Percentiles rank a stretch among this genome's conserved stretches.
These are phyloP conservation scores for Tuta absoluta DNA, from an alignment of 2,888 invertebrate genomes.

Conservation along the genomic window DNA sequence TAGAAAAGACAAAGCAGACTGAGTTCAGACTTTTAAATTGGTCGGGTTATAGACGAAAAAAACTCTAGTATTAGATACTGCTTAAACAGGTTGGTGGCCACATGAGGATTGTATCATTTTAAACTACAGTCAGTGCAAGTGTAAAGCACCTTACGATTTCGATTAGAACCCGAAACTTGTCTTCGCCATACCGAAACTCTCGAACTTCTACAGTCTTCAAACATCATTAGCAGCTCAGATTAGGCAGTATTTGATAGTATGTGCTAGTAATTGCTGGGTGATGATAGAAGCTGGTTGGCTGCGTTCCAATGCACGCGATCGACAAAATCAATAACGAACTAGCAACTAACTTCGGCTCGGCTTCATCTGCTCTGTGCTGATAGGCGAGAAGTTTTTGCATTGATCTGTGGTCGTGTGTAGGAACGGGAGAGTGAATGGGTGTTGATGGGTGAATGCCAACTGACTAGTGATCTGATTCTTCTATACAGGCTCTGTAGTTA, in stretches of 20 bases:
- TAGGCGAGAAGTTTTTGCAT: background rate
- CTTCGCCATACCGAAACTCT: background rate
- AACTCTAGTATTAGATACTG: too few species aligned
- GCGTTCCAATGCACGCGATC: conserved; percentile 30
- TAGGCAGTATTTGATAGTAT: conserved; percentile 26
- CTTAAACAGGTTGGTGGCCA: too few species aligned
- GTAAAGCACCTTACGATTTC: too few species aligned
- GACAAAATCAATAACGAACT: conserved; percentile 28
- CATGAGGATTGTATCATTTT: too few species aligned
- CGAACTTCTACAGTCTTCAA: conserved; percentile 22
- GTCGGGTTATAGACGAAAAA: too few species aligned
- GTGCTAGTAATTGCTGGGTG: conserved; percentile 10
- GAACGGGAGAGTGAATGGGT: background rate
- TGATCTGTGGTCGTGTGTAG: background rate
- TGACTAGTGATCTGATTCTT: background rate
- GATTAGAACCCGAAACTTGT: too few species aligned
- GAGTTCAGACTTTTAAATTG: too few species aligned
- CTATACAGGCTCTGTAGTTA: too few species aligned
- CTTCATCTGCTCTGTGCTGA: background rate
- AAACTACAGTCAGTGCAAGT: too few species aligned
- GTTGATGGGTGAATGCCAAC: background rate
- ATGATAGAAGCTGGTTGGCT: conserved; percentile 24
- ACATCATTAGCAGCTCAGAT: conserved; percentile 26
- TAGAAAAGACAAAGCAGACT: too few species aligned
- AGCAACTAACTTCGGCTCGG: conserved; percentile 12